phyloP scores from a whole-genome alignment of 2,888 invertebrate species.

The Catocala sponsa region DNA sequence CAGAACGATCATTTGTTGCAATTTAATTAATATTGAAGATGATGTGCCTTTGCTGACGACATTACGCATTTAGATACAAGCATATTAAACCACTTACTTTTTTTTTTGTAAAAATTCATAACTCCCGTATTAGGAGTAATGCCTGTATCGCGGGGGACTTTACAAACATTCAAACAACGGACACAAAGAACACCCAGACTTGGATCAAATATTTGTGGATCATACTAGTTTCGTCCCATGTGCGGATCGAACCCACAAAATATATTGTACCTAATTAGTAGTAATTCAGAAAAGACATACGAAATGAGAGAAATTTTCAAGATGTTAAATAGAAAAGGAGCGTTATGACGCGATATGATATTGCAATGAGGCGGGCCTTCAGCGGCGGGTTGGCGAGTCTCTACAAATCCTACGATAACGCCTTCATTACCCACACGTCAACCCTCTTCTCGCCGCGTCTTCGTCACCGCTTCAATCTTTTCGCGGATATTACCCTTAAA shows the following conservation, averaged over 20 bases:
- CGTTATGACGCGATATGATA: slow-evolving; percentile 67
- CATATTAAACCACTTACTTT: neutral
- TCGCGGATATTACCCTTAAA: slow-evolving; percentile 84
- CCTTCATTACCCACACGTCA: slow-evolving; percentile 84
- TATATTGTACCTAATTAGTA: slow-evolving; percentile 3
- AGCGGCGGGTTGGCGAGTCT: slow-evolving; percentile 43
- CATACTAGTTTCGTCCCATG: no score
- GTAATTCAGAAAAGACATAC: slow-evolving; percentile 3
- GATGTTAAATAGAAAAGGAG: slow-evolving; percentile 60
- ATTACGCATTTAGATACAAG: slow-evolving; percentile 15
- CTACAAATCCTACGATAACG: slow-evolving; percentile 78
- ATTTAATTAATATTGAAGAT: neutral
- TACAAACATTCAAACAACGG: no score
- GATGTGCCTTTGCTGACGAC: slow-evolving; percentile 9
- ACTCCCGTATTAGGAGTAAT: no score
- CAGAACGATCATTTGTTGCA: no score
- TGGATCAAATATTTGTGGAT: no score
- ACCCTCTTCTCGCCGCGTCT: slow-evolving; percentile 81
- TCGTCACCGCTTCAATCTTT: slow-evolving; percentile 82
- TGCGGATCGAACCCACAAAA: no score
- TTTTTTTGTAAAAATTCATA: no score
- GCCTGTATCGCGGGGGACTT: no score
- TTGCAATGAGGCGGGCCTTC: slow-evolving; percentile 61
- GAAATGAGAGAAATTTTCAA: slow-evolving; percentile 22
- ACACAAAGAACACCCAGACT: no score